A percentile compares a stretch with the other conserved stretches of the same genome.
Conservation (phyloP, 2,797 vertebrate species). For the Melanotaenia boesemani region DNA sequence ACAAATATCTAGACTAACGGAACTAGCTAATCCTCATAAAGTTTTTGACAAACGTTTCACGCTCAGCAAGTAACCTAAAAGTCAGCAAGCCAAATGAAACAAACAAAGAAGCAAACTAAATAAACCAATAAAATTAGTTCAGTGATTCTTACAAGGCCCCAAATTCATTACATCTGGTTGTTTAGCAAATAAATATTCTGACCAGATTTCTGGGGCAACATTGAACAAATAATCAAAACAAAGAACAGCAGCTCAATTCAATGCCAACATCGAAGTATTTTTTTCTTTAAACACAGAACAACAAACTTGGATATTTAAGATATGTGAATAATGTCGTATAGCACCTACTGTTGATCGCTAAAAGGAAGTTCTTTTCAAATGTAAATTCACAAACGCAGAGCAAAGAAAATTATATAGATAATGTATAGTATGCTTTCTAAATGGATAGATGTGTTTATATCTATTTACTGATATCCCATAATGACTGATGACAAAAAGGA, state of each 20-base stretch:
- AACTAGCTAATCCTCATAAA: constrained; percentile 99
- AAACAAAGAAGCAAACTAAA: constrained; percentile 61
- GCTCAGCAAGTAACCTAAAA: constrained; percentile 95
- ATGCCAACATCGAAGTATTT: constrained; percentile 89
- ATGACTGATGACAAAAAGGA: constrained; percentile 94
- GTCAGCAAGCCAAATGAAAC: constrained; percentile 85
- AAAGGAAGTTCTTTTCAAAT: constrained; percentile 96
- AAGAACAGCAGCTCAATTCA: constrained; percentile 89
- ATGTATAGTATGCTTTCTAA: constrained; percentile 83
- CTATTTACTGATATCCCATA: constrained; percentile 96
- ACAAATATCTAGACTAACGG: constrained; percentile 99
- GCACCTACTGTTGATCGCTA: constrained; percentile 99
- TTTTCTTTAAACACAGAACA: constrained; percentile 92
- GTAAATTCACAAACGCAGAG: constrained; percentile 85
- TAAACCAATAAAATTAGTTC: constrained; percentile 68
- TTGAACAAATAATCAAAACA: constrained; percentile 82
- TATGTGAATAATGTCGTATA: constrained; percentile 99
- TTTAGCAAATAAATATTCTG: constrained; percentile 74
- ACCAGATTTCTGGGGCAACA: constrained; percentile 82
- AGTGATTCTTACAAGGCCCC: constrained; percentile 86
- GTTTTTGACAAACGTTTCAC: constrained; percentile 99
- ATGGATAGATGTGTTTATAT: constrained; percentile 87
- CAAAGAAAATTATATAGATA: constrained; percentile 87
- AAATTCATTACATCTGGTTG: constrained; percentile 75
- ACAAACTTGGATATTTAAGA: constrained; percentile 99